Evolutionary conservation across 37 sponge, comb jelly and placozoan genomes (phyloP).

Genomic region (Beroe ovata): DNA sequence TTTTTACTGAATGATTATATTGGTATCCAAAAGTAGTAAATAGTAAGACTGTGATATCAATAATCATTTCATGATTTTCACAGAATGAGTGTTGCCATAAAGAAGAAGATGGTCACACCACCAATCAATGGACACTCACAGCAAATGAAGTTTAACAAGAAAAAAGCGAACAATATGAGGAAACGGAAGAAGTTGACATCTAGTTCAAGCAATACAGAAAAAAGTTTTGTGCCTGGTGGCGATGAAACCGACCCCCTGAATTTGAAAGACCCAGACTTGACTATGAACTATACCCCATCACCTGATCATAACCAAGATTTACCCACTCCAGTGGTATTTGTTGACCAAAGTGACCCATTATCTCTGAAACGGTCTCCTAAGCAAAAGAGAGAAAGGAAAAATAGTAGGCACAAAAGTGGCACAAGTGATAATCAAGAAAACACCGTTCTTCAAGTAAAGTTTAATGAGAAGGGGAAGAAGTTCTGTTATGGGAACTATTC

Average conservation of each 20-base stretch:
- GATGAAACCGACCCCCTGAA: slow-evolving; percentile 63
- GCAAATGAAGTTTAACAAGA: slow-evolving; percentile 29
- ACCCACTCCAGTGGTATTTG: slow-evolving; percentile 52
- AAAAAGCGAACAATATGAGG: not conserved
- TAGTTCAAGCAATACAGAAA: slow-evolving; percentile 1
- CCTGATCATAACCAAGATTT: slow-evolving; percentile 50
- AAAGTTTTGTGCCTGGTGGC: slow-evolving; percentile 57
- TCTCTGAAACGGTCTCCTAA: slow-evolving; percentile 51
- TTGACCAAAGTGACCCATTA: slow-evolving; percentile 62
- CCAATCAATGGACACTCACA: not conserved
- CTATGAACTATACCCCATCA: slow-evolving; percentile 44
- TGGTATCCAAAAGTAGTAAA: no score
- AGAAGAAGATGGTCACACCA: slow-evolving; percentile 28
- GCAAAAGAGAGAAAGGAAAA: slow-evolving; percentile 25
- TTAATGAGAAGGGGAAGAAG: slow-evolving; percentile 61
- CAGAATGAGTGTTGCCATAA: slow-evolving; percentile 52
- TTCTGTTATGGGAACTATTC: slow-evolving; percentile 92
- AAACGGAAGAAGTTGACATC: not conserved
- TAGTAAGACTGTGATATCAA: no score
- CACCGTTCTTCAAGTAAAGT: not conserved
- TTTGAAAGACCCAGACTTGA: slow-evolving; percentile 53
- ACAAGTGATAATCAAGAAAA: slow-evolving; percentile 4
- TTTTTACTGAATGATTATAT: no score
- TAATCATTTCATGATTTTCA: no score
- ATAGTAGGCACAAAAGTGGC: slow-evolving; percentile 44